Conservation (phyloP, 2,113 vertebrate species). For the Poecilia latipinna region DNA sequence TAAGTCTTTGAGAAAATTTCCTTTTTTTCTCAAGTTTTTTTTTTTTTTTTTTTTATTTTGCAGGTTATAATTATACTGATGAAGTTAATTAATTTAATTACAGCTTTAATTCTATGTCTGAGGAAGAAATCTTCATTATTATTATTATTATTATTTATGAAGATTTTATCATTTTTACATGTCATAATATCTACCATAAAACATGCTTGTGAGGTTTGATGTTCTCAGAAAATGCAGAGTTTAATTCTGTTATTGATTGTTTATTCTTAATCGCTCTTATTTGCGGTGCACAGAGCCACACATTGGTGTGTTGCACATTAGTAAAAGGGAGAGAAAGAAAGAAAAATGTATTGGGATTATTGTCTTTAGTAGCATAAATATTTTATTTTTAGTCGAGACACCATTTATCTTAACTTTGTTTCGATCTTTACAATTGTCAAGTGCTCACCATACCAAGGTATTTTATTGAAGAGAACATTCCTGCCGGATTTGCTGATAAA, state of each 20-base stretch:
- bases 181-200: neutral
- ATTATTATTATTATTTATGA: neutral
- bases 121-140: neutral
- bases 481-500: neutral
- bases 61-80: neutral
- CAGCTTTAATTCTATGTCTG: conserved; percentile 1
- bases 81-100: conserved; percentile 10
- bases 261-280: too few species aligned
- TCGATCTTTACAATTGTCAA: neutral
- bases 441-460: neutral
- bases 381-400: neutral
- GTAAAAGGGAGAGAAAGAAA: too few species aligned
- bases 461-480: neutral
- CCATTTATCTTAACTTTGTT: neutral
- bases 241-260: too few species aligned
- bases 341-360: too few species aligned
- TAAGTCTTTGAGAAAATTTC: neutral
- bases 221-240: neutral
- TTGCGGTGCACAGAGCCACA: too few species aligned
- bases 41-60: neutral
- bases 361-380: too few species aligned
- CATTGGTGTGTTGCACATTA: too few species aligned
- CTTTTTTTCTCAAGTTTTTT: neutral
- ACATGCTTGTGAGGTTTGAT: neutral
- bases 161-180: neutral